phyloP scores from a whole-genome alignment of 2,888 invertebrate genomes.

The Synergus gifuensis region DNA sequence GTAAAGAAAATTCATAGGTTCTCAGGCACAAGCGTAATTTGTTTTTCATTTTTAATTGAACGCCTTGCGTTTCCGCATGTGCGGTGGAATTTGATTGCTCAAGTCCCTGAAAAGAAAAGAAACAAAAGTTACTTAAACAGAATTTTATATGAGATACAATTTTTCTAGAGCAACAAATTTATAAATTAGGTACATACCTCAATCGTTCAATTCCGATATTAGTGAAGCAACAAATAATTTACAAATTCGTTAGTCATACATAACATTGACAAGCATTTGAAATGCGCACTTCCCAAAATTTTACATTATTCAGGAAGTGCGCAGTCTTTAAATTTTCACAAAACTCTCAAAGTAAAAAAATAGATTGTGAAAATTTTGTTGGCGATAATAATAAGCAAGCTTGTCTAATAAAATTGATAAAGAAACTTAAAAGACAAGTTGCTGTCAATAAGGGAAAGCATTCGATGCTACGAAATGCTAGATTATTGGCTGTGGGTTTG shows the following conservation, averaged over 20 bases:
- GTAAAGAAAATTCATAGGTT: conserved; percentile 48
- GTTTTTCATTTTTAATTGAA: conserved; percentile 1
- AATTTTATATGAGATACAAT: not conserved
- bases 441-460: conserved; percentile 62
- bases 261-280: conserved; percentile 50
- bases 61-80: conserved; percentile 26
- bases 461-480: conserved; percentile 65
- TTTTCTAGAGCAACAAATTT: not conserved
- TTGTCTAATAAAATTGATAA: conserved; percentile 10
- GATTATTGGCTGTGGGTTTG: conserved; percentile 79
- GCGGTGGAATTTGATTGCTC: conserved; percentile 25
- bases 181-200: conserved; percentile 53
- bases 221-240: conserved; percentile 65
- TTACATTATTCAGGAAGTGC: not conserved
- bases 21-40: conserved; percentile 57
- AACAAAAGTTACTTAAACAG: not conserved
- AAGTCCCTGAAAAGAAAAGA: conserved; percentile 51
- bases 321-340: not conserved
- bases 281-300: conserved; percentile 44
- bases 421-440: conserved; percentile 43
- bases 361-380: not conserved
- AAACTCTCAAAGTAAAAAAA: conserved; percentile 26
- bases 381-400: not conserved
- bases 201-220: conserved; percentile 60
- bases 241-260: conserved; percentile 60